Evolutionary conservation across 2,113 vertebrate species (phyloP), one percentile per base, ranked within the genome.

Genomic region (Stigmatopora nigra): DNA sequence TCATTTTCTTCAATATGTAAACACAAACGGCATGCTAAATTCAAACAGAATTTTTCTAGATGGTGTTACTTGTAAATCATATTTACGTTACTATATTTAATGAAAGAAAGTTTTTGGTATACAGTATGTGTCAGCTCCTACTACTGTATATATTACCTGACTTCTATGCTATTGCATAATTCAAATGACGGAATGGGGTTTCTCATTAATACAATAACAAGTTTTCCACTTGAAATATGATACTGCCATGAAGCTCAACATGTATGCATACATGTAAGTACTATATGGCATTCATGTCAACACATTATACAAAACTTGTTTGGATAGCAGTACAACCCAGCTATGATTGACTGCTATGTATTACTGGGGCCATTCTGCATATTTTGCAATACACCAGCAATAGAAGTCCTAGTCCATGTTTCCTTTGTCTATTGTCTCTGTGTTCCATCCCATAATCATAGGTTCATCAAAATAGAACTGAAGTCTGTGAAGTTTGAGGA

Each of bases 401-500:
- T 82, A 84, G 76, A 85, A 85, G 85, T 69, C 53, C 31, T 63
- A 59, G 57, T 73, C 71, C 76, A 75, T 73, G 55, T 73, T 69
- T 65, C 69, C 48, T 68, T 65, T 67, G 77, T 77, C 66, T 78
- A 64, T 76, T 47, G 71, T 72, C 73, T 56, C 49, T 71, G 61
- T 78, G 70, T 65, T 49, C 59, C 78, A 85, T 80, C 61, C 76
- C 75, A 86, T 81, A 79, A 61, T 60, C 70, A 60, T 86, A 99
- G 96, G 85, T 99, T 99, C 81, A 89, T 92, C 72, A 89, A 88
- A 70, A 97, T 99, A 87, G 92, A 94, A 85, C 91, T 99, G 78
- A 95, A 93, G 78, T 93, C 95, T n/a, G 93, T 99, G 15, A 94
- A 88, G 73, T 99, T 98, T 86, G 92, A 96, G 78, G 89, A 96